Evolutionary conservation across 2,888 invertebrate species (phyloP).

Genomic region (Leucophenga maculata): DNA sequence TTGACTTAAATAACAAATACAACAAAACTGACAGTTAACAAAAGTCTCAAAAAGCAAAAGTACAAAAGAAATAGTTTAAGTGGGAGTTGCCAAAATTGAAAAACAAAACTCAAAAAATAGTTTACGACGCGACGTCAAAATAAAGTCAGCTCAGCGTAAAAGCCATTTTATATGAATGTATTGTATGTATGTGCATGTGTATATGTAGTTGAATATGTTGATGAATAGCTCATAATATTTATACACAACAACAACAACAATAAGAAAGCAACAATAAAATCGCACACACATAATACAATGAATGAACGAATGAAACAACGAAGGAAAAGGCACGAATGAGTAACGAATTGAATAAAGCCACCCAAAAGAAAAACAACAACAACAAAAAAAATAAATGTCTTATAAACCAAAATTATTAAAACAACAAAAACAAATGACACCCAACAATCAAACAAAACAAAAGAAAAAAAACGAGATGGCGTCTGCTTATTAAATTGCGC

Average conservation of each 20-base stretch:
- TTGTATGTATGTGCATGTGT: not conserved
- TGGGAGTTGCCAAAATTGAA: conserved; percentile 66
- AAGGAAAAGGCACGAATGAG: conserved; percentile 13
- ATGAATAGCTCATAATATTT: conserved; percentile 66
- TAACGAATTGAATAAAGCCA: conserved; percentile 58
- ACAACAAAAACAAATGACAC: conserved; percentile 46
- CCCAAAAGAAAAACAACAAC: conserved; percentile 41
- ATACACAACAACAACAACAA: conserved; percentile 34
- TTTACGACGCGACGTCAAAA: conserved; percentile 30
- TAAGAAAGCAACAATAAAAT: conserved; percentile 19
- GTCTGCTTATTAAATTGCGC: conserved; percentile 32
- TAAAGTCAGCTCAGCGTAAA: conserved; percentile 41
- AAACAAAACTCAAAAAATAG: conserved; percentile 40
- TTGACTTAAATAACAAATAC: not conserved
- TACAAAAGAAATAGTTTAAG: conserved; percentile 43
- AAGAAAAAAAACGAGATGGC: conserved; percentile 40
- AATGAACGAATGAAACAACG: conserved; percentile 37
- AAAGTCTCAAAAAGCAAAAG: no score
- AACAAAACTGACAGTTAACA: not conserved
- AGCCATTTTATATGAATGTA: not conserved
- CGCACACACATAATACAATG: conserved; percentile 21
- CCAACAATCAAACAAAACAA: conserved; percentile 33
- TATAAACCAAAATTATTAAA: conserved; percentile 65
- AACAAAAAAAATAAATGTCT: conserved; percentile 50
- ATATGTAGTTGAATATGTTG: conserved; percentile 46